phyloP scores from a whole-genome alignment of 1,140 invertebrate species.

The Anadara kagoshimensis region DNA sequence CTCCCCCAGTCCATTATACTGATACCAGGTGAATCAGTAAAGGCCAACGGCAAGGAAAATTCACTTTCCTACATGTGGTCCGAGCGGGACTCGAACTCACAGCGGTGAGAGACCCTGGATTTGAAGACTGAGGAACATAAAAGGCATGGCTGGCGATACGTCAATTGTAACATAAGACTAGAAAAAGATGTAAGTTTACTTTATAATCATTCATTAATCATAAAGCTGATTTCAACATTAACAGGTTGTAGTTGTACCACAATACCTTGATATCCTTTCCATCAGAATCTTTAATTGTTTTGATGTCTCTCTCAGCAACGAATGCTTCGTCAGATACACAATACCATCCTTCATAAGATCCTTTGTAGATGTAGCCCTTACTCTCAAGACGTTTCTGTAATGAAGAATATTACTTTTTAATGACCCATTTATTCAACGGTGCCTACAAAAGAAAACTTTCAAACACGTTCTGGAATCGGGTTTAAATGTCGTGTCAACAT shows the following conservation, averaged over 20 bases:
- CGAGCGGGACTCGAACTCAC: no score
- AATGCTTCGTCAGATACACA: slow-evolving; percentile 95
- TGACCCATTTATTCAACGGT: no score
- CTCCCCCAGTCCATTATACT: no score
- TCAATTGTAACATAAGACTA: no score
- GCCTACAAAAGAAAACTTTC: neutral
- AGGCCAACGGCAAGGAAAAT: no score
- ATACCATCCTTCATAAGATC: slow-evolving; percentile 96
- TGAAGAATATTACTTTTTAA: neutral
- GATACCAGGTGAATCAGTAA: no score
- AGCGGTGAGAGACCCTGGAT: no score
- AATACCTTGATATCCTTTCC: slow-evolving; percentile 56
- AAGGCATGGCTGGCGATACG: no score
- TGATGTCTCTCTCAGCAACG: slow-evolving; percentile 85
- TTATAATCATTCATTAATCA: neutral
- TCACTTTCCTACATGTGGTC: no score
- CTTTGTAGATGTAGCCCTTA: slow-evolving; percentile 88
- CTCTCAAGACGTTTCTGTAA: slow-evolving; percentile 78
- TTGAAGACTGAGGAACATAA: no score
- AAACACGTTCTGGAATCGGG: neutral
- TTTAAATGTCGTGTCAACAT: neutral
- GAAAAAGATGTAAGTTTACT: no score
- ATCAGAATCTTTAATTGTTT: slow-evolving; percentile 64
- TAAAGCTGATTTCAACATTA: neutral
- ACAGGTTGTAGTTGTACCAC: neutral